Evolutionary conservation across 35 echinoderm and acorn worm species (phyloP).

Genomic region (Ophiothrix spiculata): DNA sequence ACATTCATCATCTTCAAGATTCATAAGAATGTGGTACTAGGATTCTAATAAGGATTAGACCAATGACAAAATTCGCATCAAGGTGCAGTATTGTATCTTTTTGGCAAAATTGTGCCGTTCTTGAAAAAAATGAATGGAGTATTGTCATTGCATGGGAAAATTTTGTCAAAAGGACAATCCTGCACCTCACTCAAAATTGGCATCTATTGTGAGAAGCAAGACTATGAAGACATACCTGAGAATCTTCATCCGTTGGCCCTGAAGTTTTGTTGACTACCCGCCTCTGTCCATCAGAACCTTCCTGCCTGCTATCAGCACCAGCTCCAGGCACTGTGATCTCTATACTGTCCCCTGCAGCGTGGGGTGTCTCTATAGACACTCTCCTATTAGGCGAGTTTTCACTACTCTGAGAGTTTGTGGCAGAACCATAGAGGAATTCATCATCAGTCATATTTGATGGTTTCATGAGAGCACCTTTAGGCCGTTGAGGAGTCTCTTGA

Average conservation of each 20-base stretch:
- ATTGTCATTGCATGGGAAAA: no score
- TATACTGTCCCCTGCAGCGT: slow-evolving; percentile 5
- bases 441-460: slow-evolving; percentile 80
- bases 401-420: background rate
- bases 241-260: background rate
- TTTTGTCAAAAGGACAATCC: no score
- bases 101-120: no score
- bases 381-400: background rate
- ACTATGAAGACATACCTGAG: slow-evolving; percentile 17
- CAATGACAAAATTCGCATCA: no score
- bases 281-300: slow-evolving; percentile 2
- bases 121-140: no score
- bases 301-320: background rate
- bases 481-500: background rate
- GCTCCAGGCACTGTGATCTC: background rate
- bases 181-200: no score
- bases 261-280: background rate
- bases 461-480: slow-evolving; percentile 10
- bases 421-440: slow-evolving; percentile 83
- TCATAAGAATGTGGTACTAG: no score
- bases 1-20: no score
- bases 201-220: no score
- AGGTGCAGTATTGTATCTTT: no score
- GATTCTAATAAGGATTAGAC: no score
- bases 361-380: background rate